Base-by-base conservation (phyloP, 2,113 vertebrate species). In the Alectura lathami region DNA sequence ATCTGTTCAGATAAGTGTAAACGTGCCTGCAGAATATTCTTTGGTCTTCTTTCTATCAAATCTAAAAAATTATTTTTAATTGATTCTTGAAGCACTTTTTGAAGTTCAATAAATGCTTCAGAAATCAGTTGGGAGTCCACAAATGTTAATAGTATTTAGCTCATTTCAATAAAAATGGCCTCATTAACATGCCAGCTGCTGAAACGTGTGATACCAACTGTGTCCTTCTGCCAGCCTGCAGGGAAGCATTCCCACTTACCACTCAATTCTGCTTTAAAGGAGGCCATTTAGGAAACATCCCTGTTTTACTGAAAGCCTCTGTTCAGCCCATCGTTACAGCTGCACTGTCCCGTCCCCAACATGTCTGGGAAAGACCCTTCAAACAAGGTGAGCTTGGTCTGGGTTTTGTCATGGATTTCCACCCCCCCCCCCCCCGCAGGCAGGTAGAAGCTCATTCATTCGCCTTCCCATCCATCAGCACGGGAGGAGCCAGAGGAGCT, bases 181-280 rank as follows among this genome's bases (percentile, higher is more conserved):
- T 97, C 94, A 97, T 98, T 97, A 98, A 96, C 93, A 97, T 93
- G 85, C 96, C 94, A 97, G 91, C 97, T 97, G 94, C 97, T 97
- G 83, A 96, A 97, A 97, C 11, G 69, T 78, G 94, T 95, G 96
- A 96, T 96, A 91, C 89, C 91, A 96, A 94, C 92, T 91, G 86
- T 66, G 70, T 91, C 94, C 93, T 97, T 97, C 93, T 95, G 94
- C 89, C 95, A 91, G 94, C 88, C 96, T 93, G 75, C 75, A 95
- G 93, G 92, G 96, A 96, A 97, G 76, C 94, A 79, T 88, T 81
- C 24, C 86, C 86, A 84, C 84, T 96, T 83, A 87, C 91, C 72
- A 82, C 93, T 91, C 79, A 94, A 77, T 84, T 97, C 94, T 89
- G 59, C 84, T 96, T 94, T 95, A 92, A 94, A 96, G 96, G 63